phyloP scores from a whole-genome alignment of 2,888 invertebrate species.

The Synergus itoensis region DNA sequence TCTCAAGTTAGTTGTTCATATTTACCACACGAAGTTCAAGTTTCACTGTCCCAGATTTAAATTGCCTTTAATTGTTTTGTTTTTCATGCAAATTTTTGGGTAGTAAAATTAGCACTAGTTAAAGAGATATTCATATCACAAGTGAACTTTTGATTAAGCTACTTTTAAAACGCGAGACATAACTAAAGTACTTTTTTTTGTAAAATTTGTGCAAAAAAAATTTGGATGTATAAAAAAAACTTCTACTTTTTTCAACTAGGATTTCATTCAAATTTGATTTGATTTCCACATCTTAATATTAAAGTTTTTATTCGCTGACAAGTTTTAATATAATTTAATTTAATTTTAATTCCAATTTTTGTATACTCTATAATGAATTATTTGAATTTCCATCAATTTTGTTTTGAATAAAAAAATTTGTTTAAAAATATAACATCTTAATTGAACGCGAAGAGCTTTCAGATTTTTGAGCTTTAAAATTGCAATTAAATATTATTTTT shows the following conservation, averaged over 20 bases:
- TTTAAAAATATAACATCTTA: not conserved
- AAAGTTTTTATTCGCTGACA: no score
- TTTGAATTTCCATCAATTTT: not conserved
- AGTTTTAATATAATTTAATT: no score
- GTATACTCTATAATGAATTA: not conserved
- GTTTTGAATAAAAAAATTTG: not conserved
- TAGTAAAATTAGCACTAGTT: constrained; percentile 6
- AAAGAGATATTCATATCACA: constrained; percentile 1
- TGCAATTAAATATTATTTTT: not conserved
- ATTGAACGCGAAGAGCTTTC: not conserved
- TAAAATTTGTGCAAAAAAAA: not conserved
- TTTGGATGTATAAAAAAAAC: no score
- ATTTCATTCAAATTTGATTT: no score
- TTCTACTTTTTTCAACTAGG: no score
- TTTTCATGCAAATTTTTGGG: constrained; percentile 55
- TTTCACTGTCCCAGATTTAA: constrained; percentile 62
- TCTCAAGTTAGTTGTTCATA: constrained; percentile 1
- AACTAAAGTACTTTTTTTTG: not conserved
- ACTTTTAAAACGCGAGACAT: not conserved
- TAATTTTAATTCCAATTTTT: not conserved
- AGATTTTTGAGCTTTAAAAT: not conserved
- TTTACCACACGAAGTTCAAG: constrained; percentile 46
- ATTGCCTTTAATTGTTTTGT: constrained; percentile 62
- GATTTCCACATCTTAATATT: no score
- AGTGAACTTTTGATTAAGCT: not conserved